Evolutionary conservation across 2,888 invertebrate species (phyloP).

Genomic region (Panopea generosa): DNA sequence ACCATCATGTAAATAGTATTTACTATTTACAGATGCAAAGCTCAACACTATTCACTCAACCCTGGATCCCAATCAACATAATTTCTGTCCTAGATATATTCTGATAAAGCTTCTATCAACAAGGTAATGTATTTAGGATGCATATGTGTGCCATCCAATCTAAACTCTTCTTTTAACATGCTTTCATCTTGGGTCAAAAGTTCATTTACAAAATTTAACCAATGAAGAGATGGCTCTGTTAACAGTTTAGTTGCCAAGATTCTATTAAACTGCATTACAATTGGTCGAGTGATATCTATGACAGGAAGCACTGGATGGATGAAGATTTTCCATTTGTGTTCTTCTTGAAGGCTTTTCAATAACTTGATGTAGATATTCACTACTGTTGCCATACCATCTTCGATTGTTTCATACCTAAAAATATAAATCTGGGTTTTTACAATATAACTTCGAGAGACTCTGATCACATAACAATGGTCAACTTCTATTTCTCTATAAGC

Average conservation of each 20-base stretch:
- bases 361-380: conserved; percentile 59
- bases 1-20: too few species aligned
- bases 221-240: conserved; percentile 46
- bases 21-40: too few species aligned
- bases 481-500: too few species aligned
- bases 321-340: conserved; percentile 59
- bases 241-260: conserved; percentile 54
- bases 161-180: conserved; percentile 27
- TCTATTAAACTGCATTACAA: conserved; percentile 68
- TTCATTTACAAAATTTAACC: conserved; percentile 63
- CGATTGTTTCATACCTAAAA: conserved; percentile 61
- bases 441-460: too few species aligned
- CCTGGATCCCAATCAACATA: too few species aligned
- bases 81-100: too few species aligned
- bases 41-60: too few species aligned
- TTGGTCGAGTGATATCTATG: conserved; percentile 62
- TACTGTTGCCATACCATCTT: conserved; percentile 64
- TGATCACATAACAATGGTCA: too few species aligned
- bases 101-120: conserved; percentile 22
- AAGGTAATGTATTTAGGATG: conserved; percentile 57
- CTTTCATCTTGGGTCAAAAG: conserved; percentile 43
- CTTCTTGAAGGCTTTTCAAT: conserved; percentile 39
- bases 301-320: conserved; percentile 69
- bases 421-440: too few species aligned
- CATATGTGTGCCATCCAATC: conserved; percentile 64